Evolutionary conservation across 92 coral and sea anemone species (phyloP).

Genomic region (Porites divaricata): DNA sequence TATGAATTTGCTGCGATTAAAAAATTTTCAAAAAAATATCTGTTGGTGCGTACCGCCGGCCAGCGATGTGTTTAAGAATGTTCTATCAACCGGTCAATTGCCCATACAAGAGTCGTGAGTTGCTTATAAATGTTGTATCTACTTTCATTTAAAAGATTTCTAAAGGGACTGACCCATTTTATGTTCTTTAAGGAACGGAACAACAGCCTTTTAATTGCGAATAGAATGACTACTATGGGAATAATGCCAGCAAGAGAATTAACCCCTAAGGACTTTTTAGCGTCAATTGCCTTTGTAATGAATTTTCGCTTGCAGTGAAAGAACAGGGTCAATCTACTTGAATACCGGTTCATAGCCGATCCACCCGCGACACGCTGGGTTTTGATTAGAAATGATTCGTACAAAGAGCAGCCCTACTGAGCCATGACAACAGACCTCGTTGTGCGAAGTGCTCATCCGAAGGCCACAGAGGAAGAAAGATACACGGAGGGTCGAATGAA

Average conservation of each 20-base stretch:
- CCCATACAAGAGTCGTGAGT: constrained; percentile 47
- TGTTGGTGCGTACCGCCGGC: background rate
- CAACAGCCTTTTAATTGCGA: constrained; percentile 90
- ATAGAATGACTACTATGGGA: constrained; percentile 90
- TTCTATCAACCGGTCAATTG: constrained; percentile 46
- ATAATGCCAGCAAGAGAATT: constrained; percentile 78
- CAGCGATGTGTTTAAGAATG: constrained; percentile 17
- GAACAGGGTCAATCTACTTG: constrained; percentile 46
- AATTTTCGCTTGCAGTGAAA: constrained; percentile 54
- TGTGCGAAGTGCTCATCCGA: constrained; percentile 4
- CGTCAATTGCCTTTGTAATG: constrained; percentile 82
- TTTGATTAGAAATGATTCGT: constrained; percentile 34
- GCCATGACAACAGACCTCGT: constrained; percentile 17
- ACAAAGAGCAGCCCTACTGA: constrained; percentile 21
- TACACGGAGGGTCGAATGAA: background rate
- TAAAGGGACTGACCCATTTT: constrained; percentile 94
- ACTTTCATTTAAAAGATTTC: constrained; percentile 83
- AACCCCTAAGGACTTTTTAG: constrained; percentile 82
- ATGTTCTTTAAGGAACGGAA: constrained; percentile 86
- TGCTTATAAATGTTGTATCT: constrained; percentile 70
- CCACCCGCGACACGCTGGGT: constrained; percentile 6
- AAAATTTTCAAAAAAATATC: constrained; percentile 27
- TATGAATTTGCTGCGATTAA: constrained; percentile 70
- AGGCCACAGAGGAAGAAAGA: background rate
- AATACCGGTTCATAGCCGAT: constrained; percentile 29